phyloP scores from a whole-genome alignment of 2,113 vertebrate species.

The Paratilapia polleni region DNA sequence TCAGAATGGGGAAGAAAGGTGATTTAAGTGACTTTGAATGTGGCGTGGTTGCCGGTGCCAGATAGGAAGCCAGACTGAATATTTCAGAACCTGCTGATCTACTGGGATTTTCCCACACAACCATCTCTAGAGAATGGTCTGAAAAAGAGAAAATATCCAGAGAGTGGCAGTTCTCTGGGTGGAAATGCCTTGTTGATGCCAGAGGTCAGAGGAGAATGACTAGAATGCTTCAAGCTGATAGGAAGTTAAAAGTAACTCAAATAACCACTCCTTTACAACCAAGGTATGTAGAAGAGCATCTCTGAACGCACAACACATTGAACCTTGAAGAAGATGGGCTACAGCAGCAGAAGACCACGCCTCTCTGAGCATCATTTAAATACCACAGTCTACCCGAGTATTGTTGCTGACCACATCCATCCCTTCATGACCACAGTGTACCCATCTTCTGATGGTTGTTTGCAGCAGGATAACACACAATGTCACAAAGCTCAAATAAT shows the following conservation, averaged over 20 bases:
- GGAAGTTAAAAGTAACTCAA: not conserved
- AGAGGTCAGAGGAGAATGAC: not conserved
- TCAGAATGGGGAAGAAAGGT: not conserved
- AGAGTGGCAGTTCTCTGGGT: not conserved
- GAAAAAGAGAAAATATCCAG: not conserved
- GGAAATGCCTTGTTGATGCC: not conserved
- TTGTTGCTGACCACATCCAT: too few relatives aligned
- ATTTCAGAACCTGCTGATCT: not conserved
- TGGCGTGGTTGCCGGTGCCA: not conserved
- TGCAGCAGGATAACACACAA: not conserved
- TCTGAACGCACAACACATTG: not conserved
- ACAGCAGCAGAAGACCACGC: not conserved
- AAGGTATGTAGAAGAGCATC: not conserved
- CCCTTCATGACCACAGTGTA: not conserved
- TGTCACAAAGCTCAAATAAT: not conserved
- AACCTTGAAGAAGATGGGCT: not conserved
- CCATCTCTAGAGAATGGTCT: not conserved
- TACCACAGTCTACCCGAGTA: too few relatives aligned
- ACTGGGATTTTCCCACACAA: not conserved
- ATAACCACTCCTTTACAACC: not conserved
- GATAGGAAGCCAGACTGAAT: too few relatives aligned
- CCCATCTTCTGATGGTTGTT: not conserved
- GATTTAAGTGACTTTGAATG: not conserved
- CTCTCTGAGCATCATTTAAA: too few relatives aligned
- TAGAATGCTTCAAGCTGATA: not conserved